These are phyloP conservation scores for Drosophila tropicalis DNA, from an alignment of 1,140 invertebrate genomes.

Conservation along the genomic window DNA sequence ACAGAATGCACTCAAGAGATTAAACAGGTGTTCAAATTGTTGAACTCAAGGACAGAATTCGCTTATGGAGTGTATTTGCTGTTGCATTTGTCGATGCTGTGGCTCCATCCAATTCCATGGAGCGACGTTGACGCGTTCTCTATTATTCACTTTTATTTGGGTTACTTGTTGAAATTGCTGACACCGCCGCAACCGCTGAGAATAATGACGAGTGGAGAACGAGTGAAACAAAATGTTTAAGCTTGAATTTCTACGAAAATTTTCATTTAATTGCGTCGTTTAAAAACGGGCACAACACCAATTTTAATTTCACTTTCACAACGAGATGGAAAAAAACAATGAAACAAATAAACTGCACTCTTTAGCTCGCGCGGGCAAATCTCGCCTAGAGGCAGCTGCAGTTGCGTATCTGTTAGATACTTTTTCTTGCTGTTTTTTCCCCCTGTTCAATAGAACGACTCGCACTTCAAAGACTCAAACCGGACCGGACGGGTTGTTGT, in stretches of 20 bases:
- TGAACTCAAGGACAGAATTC: slow-evolving; percentile 4
- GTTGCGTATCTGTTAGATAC: slow-evolving; percentile 55
- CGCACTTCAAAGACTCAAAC: slow-evolving; percentile 22
- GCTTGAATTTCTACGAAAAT: slow-evolving; percentile 36
- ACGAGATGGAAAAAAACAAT: slow-evolving; percentile 17
- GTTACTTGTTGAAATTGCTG: slow-evolving; percentile 57
- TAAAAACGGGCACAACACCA: slow-evolving; percentile 18
- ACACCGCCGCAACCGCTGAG: slow-evolving; percentile 29
- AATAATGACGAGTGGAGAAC: slow-evolving; percentile 11
- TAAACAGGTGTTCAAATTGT: slow-evolving; percentile 5
- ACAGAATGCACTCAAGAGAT: background rate
- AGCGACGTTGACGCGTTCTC: slow-evolving; percentile 14
- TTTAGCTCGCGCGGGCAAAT: slow-evolving; percentile 44
- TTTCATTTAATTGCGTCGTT: slow-evolving; percentile 74
- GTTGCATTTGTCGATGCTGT: slow-evolving; percentile 32
- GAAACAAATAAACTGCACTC: slow-evolving; percentile 41
- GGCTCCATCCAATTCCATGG: slow-evolving; percentile 60
- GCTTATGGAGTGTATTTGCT: slow-evolving; percentile 7
- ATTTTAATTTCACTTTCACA: slow-evolving; percentile 73
- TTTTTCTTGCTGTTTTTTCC: slow-evolving; percentile 16
- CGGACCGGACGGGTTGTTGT: background rate
- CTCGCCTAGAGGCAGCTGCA: slow-evolving; percentile 59
- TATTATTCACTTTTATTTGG: slow-evolving; percentile 21
- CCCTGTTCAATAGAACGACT: slow-evolving; percentile 29
- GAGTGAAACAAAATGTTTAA: slow-evolving; percentile 34